These are phyloP conservation scores for Mirounga angustirostris DNA, from an alignment of 2,113 vertebrate genomes.

Conservation along the genomic window DNA sequence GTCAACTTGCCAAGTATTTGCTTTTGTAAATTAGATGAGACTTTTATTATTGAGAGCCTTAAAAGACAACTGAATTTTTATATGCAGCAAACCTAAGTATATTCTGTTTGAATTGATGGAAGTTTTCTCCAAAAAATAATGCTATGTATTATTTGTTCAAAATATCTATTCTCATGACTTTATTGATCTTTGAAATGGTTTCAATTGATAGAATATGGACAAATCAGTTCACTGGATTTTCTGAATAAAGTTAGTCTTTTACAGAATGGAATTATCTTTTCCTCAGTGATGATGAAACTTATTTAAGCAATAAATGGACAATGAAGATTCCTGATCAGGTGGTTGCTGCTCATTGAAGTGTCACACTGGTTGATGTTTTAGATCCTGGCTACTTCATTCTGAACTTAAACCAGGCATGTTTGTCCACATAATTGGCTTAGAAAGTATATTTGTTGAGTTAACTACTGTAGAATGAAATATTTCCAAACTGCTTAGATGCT, in stretches of 20 bases:
- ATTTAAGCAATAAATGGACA: conserved; percentile 51
- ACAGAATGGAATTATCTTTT: background rate
- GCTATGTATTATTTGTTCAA: background rate
- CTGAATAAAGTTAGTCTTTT: background rate
- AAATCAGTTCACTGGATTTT: background rate
- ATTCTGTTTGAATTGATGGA: background rate
- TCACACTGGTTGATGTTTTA: background rate
- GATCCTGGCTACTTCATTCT: background rate
- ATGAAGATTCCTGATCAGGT: background rate
- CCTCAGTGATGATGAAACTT: background rate
- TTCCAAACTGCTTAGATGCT: background rate
- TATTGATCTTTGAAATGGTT: conserved; percentile 15
- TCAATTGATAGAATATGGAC: background rate
- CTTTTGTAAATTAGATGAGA: background rate
- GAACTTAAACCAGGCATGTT: background rate
- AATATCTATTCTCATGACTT: background rate
- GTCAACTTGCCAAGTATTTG: background rate
- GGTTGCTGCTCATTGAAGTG: background rate
- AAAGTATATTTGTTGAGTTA: conserved; percentile 15
- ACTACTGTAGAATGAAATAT: conserved; percentile 9
- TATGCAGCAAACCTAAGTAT: background rate
- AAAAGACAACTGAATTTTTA: background rate
- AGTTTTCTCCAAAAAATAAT: background rate
- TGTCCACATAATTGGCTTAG: background rate
- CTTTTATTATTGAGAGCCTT: background rate